Percentiles rank a stretch among this genome's conserved stretches.
Conservation (phyloP, 1,140 invertebrate species). For the Bacillus rossius region DNA sequence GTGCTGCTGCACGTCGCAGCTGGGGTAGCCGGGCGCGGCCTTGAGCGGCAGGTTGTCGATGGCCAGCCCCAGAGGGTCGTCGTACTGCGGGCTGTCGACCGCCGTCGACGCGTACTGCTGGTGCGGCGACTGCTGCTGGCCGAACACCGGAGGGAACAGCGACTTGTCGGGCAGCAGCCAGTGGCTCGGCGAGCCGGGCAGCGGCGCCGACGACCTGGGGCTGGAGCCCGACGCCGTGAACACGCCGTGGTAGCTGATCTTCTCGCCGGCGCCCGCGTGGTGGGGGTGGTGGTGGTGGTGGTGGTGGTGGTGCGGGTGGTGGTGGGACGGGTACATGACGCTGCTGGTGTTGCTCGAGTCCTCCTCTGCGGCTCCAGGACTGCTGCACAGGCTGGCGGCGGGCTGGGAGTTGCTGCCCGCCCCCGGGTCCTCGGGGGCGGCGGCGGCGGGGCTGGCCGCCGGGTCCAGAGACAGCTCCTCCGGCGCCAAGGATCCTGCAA, state of each 20-base stretch:
- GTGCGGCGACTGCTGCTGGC: conserved; percentile 32
- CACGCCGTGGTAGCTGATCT: conserved; percentile 63
- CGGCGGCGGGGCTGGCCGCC: conserved; percentile 30
- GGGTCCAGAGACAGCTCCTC: conserved; percentile 68
- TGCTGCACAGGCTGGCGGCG: conserved; percentile 21
- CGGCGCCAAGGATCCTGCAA: conserved; percentile 66
- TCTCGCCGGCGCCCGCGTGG: conserved; percentile 35
- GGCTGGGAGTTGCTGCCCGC: conserved; percentile 40
- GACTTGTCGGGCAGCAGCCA: conserved; percentile 52
- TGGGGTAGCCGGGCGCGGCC: conserved; percentile 41
- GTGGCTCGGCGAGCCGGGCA: conserved; percentile 18
- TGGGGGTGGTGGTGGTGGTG: neutral
- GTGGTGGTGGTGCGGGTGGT: neutral
- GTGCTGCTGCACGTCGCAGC: conserved; percentile 27
- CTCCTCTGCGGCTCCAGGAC: conserved; percentile 59
- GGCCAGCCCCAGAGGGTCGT: conserved; percentile 51
- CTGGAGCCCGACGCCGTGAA: conserved; percentile 56
- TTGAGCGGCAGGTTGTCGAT: conserved; percentile 41
- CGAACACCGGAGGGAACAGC: conserved; percentile 51
- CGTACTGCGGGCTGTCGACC: conserved; percentile 39
- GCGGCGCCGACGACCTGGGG: conserved; percentile 13
- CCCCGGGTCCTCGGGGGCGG: conserved; percentile 36
- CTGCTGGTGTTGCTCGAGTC: conserved; percentile 62
- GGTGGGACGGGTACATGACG: conserved; percentile 50
- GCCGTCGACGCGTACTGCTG: conserved; percentile 35